Evolutionary conservation across 2,113 vertebrate genomes (phyloP).

Genomic region (Myrmophylax atrothorax): DNA sequence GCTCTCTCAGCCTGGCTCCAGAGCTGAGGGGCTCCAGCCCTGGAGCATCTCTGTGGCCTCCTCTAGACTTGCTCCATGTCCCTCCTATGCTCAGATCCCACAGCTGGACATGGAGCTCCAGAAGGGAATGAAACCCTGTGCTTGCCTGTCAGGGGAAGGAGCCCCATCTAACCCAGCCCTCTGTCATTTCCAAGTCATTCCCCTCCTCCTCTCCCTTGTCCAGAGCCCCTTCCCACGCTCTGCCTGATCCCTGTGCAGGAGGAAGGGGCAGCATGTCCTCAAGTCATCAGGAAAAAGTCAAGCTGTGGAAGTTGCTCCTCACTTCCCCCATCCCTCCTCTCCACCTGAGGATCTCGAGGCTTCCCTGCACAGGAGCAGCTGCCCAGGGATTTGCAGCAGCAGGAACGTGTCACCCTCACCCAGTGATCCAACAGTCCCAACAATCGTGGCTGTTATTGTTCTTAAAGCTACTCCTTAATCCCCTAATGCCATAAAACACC

Average conservation of each 20-base stretch:
- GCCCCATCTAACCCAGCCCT: neutral
- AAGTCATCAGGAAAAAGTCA: neutral
- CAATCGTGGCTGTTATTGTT: constrained; percentile 48
- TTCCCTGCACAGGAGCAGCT: neutral
- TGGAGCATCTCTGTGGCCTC: neutral
- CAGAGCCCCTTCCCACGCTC: neutral
- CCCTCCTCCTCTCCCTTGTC: neutral
- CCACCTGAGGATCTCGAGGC: neutral
- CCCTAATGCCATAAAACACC: constrained; percentile 56
- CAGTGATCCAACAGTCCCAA: constrained; percentile 14
- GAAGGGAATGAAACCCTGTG: neutral
- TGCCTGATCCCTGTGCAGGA: neutral
- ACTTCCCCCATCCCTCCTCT: neutral
- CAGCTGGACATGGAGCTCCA: neutral
- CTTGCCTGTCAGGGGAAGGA: neutral
- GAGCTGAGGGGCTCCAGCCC: neutral
- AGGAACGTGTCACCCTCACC: constrained; percentile 22
- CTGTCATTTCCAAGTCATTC: neutral
- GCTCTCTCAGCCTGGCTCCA: neutral
- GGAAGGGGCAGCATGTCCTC: neutral
- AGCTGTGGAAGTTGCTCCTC: neutral
- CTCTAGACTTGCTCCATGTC: neutral
- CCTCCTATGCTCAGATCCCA: neutral
- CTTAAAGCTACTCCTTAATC: constrained; percentile 60
- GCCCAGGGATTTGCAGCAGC: neutral